Conservation (phyloP, 2,797 vertebrate genomes). For the Erpetoichthys calabaricus region DNA sequence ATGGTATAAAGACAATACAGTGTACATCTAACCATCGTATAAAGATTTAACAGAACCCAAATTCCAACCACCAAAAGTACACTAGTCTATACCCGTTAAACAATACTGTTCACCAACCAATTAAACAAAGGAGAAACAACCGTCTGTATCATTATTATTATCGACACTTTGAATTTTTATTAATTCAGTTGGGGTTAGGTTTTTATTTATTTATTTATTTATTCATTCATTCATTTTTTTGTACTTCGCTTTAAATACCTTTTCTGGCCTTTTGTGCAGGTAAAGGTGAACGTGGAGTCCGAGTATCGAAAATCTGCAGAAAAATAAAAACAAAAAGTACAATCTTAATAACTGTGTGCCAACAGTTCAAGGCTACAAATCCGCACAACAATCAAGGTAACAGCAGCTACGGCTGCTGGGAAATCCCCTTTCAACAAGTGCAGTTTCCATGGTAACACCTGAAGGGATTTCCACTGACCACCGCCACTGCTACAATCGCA, state of each 20-base stretch:
- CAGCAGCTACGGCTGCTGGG: constrained; percentile 10
- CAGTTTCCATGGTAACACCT: constrained; percentile 55
- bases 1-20: too few relatives aligned
- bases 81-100: too few relatives aligned
- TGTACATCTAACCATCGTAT: too few relatives aligned
- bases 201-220: too few relatives aligned
- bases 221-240: neutral
- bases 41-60: too few relatives aligned
- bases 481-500: neutral
- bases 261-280: constrained; percentile 65
- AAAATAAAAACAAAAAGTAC: constrained; percentile 14
- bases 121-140: too few relatives aligned
- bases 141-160: too few relatives aligned
- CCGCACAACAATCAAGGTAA: constrained; percentile 1
- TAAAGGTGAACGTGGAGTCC: constrained; percentile 75
- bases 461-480: constrained; percentile 36
- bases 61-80: too few relatives aligned
- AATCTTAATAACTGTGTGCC: constrained; percentile 4
- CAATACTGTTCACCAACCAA: too few relatives aligned
- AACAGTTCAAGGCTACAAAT: neutral
- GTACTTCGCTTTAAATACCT: constrained; percentile 44
- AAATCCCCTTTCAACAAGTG: constrained; percentile 58
- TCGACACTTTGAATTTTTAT: too few relatives aligned
- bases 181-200: too few relatives aligned
- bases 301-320: constrained; percentile 69